Percentiles rank a stretch among this genome's conserved stretches.
These are phyloP conservation scores for Melanotaenia trifasciata DNA, from an alignment of 2,797 vertebrate genomes.

Conservation along the genomic window DNA sequence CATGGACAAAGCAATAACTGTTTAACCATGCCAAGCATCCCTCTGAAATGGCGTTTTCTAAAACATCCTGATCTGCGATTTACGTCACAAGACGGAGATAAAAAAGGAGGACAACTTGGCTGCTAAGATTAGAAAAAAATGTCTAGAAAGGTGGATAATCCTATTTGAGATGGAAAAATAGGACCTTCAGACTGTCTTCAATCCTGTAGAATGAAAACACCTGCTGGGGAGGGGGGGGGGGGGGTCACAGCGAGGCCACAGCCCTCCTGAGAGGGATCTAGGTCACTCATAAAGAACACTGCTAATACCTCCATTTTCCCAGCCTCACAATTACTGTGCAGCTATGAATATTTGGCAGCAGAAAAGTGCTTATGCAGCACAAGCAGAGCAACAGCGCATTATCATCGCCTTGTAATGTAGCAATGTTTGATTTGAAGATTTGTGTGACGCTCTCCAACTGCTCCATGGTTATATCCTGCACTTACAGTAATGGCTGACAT, in stretches of 20 bases:
- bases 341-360: conserved; percentile 43
- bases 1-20: not conserved
- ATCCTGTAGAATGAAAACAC: conserved; percentile 45
- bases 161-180: conserved; percentile 38
- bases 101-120: conserved; percentile 53
- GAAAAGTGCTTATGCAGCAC: conserved; percentile 60
- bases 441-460: conserved; percentile 51
- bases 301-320: conserved; percentile 62
- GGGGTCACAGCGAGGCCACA: conserved; percentile 63
- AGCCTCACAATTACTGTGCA: conserved; percentile 42
- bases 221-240: conserved; percentile 28
- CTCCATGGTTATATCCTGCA: conserved; percentile 42
- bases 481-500: conserved; percentile 73
- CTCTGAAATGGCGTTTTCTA: conserved; percentile 12
- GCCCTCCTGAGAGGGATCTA: conserved; percentile 59
- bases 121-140: conserved; percentile 38
- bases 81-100: conserved; percentile 54
- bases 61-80: conserved; percentile 56
- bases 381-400: conserved; percentile 22
- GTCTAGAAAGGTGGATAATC: conserved; percentile 39
- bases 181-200: conserved; percentile 30
- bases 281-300: conserved; percentile 63
- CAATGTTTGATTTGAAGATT: conserved; percentile 70
- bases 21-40: not conserved
- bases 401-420: conserved; percentile 45